Evolutionary conservation across 2,888 invertebrate species (phyloP).

Genomic region (Sthenelais limicola): DNA sequence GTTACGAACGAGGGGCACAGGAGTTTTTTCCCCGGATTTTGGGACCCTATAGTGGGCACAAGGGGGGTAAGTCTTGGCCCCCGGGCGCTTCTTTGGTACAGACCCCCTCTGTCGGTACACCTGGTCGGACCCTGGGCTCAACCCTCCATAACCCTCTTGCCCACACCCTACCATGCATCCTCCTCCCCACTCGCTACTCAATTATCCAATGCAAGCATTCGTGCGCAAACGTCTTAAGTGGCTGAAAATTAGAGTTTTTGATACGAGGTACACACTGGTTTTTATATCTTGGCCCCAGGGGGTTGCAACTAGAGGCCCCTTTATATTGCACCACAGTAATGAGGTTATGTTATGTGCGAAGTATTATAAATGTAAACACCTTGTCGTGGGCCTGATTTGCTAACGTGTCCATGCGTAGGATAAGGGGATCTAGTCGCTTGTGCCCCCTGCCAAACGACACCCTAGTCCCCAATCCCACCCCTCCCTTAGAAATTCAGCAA

Average conservation of each 20-base stretch:
- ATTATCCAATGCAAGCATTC: constrained; percentile 18
- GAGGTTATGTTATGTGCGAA: constrained; percentile 25
- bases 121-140: constrained; percentile 22
- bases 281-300: constrained; percentile 15
- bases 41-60: too few relatives aligned
- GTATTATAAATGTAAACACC: constrained; percentile 9
- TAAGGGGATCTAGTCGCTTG: constrained; percentile 6
- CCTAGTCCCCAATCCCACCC: background rate
- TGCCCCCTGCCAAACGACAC: background rate
- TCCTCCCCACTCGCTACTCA: constrained; percentile 19
- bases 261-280: background rate
- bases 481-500: background rate
- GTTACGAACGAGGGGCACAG: too few relatives aligned
- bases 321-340: background rate
- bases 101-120: constrained; percentile 9
- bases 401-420: background rate
- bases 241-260: constrained; percentile 20
- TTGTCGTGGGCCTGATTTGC: background rate
- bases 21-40: too few relatives aligned
- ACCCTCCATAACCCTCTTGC: background rate
- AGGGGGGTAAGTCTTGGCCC: too few relatives aligned
- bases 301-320: background rate
- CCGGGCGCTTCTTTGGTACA: background rate
- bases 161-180: constrained; percentile 1
- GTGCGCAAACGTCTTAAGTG: constrained; percentile 32